A percentile compares a stretch with the other conserved stretches of the same genome.
Evolutionary conservation across 2,113 vertebrate species (phyloP).

Genomic region (Craseonycteris thonglongyai): DNA sequence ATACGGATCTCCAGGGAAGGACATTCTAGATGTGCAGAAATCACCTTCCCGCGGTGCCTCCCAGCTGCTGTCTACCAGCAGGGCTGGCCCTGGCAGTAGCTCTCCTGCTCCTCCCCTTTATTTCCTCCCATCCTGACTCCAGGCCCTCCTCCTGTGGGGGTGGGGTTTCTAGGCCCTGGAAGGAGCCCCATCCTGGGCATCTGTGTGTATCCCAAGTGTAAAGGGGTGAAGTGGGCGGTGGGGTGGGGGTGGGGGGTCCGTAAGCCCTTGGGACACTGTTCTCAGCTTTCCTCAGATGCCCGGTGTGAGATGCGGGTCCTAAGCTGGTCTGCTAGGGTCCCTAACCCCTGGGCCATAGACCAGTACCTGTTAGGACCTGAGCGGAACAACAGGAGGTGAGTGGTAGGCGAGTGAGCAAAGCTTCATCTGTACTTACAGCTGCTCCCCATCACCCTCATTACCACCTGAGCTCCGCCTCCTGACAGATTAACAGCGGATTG

Average conservation of each 20-base stretch:
- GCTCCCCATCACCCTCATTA: too few species aligned
- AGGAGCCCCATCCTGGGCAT: too few species aligned
- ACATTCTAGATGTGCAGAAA: not conserved
- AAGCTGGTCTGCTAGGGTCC: not conserved
- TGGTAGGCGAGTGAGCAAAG: too few species aligned
- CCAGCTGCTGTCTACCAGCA: not conserved
- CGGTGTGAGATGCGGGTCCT: not conserved
- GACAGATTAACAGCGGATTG: too few species aligned
- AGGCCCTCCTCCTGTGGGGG: not conserved
- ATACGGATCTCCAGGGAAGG: not conserved
- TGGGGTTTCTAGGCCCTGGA: not conserved
- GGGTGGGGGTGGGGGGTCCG: too few species aligned
- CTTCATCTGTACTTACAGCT: too few species aligned
- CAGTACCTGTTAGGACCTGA: too few species aligned
- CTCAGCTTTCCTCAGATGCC: not conserved
- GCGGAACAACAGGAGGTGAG: too few species aligned
- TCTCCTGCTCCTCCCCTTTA: not conserved
- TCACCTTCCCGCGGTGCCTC: not conserved
- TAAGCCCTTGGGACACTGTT: too few species aligned
- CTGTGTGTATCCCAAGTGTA: not conserved
- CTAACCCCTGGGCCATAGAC: too few species aligned
- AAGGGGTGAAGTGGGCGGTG: not conserved
- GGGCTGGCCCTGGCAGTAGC: not conserved
- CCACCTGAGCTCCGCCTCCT: too few species aligned
- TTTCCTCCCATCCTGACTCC: too few species aligned